Conservation (phyloP, 2,113 vertebrate species). For the Cyphomyrus plagiostoma region DNA sequence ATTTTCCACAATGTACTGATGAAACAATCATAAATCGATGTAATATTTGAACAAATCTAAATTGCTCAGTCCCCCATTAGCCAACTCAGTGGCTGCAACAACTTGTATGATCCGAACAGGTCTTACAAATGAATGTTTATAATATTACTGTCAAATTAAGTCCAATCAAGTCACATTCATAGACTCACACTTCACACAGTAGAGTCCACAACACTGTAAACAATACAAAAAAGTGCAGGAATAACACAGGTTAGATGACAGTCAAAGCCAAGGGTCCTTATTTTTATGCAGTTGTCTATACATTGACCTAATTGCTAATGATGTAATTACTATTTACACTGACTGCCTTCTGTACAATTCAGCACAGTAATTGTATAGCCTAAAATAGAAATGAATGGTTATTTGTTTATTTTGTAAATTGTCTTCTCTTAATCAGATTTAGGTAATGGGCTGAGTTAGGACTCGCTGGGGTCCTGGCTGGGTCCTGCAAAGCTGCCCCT, state of each 20-base stretch:
- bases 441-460: conserved; percentile 36
- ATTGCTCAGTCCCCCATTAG: not conserved
- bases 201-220: not conserved
- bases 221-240: not conserved
- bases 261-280: not conserved
- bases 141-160: not conserved
- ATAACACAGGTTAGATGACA: not conserved
- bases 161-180: not conserved
- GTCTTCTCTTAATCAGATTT: conserved; percentile 53
- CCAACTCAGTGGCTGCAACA: not conserved
- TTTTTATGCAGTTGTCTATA: not conserved
- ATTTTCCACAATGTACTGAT: not conserved
- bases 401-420: conserved; percentile 47
- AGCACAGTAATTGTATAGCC: conserved; percentile 36
- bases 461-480: conserved; percentile 38
- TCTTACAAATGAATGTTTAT: not conserved
- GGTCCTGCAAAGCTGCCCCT: conserved; percentile 29
- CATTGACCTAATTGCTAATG: not conserved
- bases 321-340: not conserved
- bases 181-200: not conserved
- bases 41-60: not conserved
- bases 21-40: not conserved
- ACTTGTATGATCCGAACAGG: not conserved
- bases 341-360: conserved; percentile 40
- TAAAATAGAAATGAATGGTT: conserved; percentile 53